Evolutionary conservation across 2,113 vertebrate genomes (phyloP), one percentile per base, ranked within the genome.

Genomic region (Aythya baeri): DNA sequence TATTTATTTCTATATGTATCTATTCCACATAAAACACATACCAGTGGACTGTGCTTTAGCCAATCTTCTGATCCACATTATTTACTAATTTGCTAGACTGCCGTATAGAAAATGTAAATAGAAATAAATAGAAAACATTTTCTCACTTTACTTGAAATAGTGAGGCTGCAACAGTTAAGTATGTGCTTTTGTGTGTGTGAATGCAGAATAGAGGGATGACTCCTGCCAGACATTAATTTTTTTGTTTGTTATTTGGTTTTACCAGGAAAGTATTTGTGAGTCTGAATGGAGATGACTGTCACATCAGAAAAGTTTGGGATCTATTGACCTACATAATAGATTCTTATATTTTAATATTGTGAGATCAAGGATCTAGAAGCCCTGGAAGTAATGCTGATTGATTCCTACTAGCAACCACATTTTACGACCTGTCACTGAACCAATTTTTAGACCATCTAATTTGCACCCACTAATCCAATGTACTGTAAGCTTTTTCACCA

Each of bases 401-500:
- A 68, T 46, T 86, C 10, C 43, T 83, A 23, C 38, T 49, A 67
- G 34, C 46, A 86, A 34, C 6, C 17, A 34, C n/a, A 57, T 26
- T 86, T 83, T 57, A 78, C 83, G 46, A 52, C 17, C 46, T 86
- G 13, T 34, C 46, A 52, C 61, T 67, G 32, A 91, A 92, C 6
- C 22, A 78, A 52, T 81, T 92, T 94, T 92, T 78, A 81, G 82
- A 86, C 78, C 74, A 63, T 17, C 13, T 26, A 75, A 38, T 21
- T 59, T 83, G 76, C 80, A 84, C 46, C 57, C 88, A 88, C 26
- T 83, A 75, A 83, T 83, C 43, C 38, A 79, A 32, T 11, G 16
- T 54, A 78, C 68, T 0, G 6, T 78, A 61, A 81, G 49, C 65
- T 89, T 91, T 94, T 92, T 84, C 91, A 93, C 94, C 70, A 82